These are phyloP conservation scores for Habrosyne pyritoides DNA, from an alignment of 2,888 invertebrate genomes.

Conservation along the genomic window DNA sequence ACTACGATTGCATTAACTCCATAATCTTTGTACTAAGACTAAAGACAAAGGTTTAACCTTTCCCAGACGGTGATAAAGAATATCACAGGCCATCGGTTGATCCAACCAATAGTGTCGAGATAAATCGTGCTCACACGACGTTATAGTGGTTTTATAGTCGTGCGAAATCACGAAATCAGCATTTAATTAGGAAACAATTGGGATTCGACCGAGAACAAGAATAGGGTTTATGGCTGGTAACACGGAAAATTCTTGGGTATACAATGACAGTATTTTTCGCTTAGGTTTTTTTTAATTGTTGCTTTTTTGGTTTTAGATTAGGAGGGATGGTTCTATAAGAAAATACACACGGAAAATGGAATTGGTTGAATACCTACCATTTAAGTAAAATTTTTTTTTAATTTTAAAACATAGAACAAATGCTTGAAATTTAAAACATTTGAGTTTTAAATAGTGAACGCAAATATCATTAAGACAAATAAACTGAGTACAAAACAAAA, in stretches of 20 bases:
- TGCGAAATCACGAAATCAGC: background rate
- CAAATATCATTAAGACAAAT: too few species aligned
- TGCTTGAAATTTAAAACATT: too few species aligned
- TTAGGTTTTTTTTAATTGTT: too few species aligned
- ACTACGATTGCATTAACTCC: background rate
- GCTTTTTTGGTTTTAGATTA: too few species aligned
- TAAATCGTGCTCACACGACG: slow-evolving; percentile 5
- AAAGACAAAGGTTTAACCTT: background rate
- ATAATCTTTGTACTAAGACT: background rate
- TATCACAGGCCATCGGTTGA: slow-evolving; percentile 1
- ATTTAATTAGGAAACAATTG: background rate
- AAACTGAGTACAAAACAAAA: too few species aligned
- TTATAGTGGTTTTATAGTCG: background rate
- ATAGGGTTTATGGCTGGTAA: background rate
- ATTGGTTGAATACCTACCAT: too few species aligned
- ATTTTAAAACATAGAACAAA: too few species aligned
- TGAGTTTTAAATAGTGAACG: too few species aligned
- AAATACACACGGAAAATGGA: too few species aligned
- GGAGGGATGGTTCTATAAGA: too few species aligned
- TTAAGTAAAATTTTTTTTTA: too few species aligned
- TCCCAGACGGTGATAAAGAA: background rate
- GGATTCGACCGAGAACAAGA: background rate
- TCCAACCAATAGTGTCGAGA: slow-evolving; percentile 3
- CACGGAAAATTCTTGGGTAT: background rate
- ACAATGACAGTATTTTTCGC: too few species aligned